A percentile compares a stretch with the other conserved stretches of the same genome.
These are phyloP conservation scores for Urocynchramus pylzowi DNA, from an alignment of 2,113 vertebrate genomes.

Conservation along the genomic window DNA sequence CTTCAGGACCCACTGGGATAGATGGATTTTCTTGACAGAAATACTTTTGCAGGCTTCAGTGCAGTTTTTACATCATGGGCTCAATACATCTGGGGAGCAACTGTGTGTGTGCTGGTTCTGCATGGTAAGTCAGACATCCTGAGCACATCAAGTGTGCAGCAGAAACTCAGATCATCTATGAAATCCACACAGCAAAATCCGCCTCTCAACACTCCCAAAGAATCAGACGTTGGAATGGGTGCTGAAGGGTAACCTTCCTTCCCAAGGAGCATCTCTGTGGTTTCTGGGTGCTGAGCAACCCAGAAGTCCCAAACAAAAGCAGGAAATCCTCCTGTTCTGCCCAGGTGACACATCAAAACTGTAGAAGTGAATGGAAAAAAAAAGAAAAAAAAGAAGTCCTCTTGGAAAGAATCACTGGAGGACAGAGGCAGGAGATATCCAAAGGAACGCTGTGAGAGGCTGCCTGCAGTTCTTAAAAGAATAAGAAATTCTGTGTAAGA, in stretches of 20 bases:
- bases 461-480: neutral
- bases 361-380: neutral
- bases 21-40: neutral
- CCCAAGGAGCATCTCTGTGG: fast-evolving
- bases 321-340: neutral
- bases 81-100: neutral
- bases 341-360: neutral
- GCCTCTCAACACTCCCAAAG: neutral
- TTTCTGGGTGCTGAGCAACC: neutral
- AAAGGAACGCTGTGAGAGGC: neutral
- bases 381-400: neutral
- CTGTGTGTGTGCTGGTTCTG: neutral
- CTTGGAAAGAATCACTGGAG: neutral
- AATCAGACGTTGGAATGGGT: neutral
- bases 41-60: neutral
- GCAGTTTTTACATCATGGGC: neutral
- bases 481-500: neutral
- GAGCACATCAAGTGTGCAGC: neutral
- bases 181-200: neutral
- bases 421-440: neutral
- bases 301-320: neutral
- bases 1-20: neutral
- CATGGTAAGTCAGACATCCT: neutral
- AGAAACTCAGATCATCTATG: neutral
- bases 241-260: neutral